These are phyloP conservation scores for Drosophila paracracens DNA, from an alignment of 2,888 invertebrate genomes.

Conservation along the genomic window DNA sequence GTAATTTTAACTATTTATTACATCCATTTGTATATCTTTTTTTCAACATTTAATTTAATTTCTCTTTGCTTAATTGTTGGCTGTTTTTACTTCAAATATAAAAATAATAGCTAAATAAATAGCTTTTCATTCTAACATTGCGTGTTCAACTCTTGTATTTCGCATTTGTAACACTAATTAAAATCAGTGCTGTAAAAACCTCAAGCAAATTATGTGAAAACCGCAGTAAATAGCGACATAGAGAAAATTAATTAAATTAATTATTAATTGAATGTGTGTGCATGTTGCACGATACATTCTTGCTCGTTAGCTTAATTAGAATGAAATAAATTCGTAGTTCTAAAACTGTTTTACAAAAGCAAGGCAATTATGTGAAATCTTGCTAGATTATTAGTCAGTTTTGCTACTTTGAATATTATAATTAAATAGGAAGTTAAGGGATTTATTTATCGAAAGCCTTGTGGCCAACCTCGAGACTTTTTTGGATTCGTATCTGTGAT, in stretches of 20 bases:
- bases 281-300: background rate
- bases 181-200: background rate
- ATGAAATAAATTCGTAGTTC: background rate
- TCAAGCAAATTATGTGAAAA: background rate
- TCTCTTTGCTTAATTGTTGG: background rate
- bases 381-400: background rate
- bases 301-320: background rate
- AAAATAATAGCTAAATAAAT: background rate
- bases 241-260: background rate
- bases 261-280: background rate
- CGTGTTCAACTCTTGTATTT: background rate
- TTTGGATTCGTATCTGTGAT: conserved; percentile 10
- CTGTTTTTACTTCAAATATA: background rate
- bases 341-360: background rate
- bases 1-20: background rate
- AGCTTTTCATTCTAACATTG: background rate
- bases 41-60: background rate
- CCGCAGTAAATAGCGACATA: background rate
- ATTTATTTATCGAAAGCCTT: conserved; percentile 7
- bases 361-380: background rate
- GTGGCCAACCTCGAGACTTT: conserved; percentile 26
- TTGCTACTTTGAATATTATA: background rate
- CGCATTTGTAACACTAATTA: background rate
- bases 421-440: background rate
- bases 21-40: background rate